Evolutionary conservation across 1,140 invertebrate species (phyloP).

Genomic region (Listronotus bonariensis): DNA sequence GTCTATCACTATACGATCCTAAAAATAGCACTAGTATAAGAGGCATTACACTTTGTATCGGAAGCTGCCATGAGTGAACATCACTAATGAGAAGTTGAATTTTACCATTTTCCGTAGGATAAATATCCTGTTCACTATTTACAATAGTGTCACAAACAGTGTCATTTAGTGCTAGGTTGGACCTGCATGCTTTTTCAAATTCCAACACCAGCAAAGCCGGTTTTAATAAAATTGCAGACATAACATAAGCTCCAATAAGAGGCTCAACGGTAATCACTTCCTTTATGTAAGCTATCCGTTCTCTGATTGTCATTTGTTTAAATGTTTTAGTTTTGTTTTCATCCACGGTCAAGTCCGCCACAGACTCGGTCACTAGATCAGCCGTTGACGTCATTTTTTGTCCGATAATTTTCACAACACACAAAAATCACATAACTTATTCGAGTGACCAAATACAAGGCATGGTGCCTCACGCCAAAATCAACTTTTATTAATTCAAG

Average conservation of each 20-base stretch:
- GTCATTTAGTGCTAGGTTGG: constrained; percentile 45
- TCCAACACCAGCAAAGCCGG: constrained; percentile 47
- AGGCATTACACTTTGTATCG: constrained; percentile 55
- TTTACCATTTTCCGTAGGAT: constrained; percentile 40
- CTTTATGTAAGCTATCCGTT: constrained; percentile 41
- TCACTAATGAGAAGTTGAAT: constrained; percentile 51
- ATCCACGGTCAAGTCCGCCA: constrained; percentile 37
- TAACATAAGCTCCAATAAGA: constrained; percentile 45
- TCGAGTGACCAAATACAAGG: neutral
- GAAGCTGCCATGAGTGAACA: constrained; percentile 53
- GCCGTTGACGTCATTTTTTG: constrained; percentile 46
- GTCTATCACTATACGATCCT: constrained; percentile 68
- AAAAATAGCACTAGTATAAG: constrained; percentile 66
- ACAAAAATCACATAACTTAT: neutral
- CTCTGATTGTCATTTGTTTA: constrained; percentile 36
- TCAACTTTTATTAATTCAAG: constrained; percentile 4
- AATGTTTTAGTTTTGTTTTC: constrained; percentile 40
- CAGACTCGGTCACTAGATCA: constrained; percentile 48
- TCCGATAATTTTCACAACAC: neutral
- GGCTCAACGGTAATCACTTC: constrained; percentile 53
- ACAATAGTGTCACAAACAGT: constrained; percentile 57
- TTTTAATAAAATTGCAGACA: constrained; percentile 41
- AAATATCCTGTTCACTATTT: constrained; percentile 50
- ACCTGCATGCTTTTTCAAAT: constrained; percentile 50
- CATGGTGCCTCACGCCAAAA: neutral